Percentiles rank a stretch among this genome's conserved stretches.
These are phyloP conservation scores for Phaedon cochleariae DNA, from an alignment of 2,888 invertebrate species.

Conservation along the genomic window DNA sequence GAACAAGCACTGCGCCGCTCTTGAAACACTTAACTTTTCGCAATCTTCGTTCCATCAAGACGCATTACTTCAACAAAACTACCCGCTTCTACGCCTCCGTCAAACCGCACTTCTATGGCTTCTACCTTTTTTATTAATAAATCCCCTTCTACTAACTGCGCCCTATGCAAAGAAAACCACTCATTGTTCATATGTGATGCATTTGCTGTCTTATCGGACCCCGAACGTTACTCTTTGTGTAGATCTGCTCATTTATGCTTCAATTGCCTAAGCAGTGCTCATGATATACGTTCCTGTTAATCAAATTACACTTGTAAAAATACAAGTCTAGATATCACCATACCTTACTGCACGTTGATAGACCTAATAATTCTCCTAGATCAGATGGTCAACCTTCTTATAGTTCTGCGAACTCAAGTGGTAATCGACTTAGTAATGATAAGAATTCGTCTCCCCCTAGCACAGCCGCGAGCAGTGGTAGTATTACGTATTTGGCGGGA, in stretches of 20 bases:
- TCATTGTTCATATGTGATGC: neutral
- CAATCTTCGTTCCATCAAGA: too few relatives aligned
- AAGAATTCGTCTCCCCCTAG: too few relatives aligned
- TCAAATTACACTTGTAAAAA: neutral
- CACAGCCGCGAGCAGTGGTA: neutral
- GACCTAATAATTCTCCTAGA: neutral
- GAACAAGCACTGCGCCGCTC: too few relatives aligned
- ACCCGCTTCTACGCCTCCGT: too few relatives aligned
- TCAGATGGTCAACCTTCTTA: too few relatives aligned
- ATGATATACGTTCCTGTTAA: neutral
- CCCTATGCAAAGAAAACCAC: conserved; percentile 7
- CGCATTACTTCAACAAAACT: too few relatives aligned
- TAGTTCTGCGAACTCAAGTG: too few relatives aligned
- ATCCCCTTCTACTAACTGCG: neutral
- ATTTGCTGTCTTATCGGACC: neutral
- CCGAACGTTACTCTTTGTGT: neutral
- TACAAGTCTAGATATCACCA: neutral
- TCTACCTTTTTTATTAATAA: too few relatives aligned
- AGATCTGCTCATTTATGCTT: neutral
- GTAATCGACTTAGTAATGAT: too few relatives aligned
- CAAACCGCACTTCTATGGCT: too few relatives aligned
- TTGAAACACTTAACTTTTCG: too few relatives aligned
- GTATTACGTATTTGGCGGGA: neutral
- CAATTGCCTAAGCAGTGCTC: neutral
- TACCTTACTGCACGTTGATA: neutral